Conservation (phyloP, 2,888 invertebrate species). For the Drosophila gaucha region DNA sequence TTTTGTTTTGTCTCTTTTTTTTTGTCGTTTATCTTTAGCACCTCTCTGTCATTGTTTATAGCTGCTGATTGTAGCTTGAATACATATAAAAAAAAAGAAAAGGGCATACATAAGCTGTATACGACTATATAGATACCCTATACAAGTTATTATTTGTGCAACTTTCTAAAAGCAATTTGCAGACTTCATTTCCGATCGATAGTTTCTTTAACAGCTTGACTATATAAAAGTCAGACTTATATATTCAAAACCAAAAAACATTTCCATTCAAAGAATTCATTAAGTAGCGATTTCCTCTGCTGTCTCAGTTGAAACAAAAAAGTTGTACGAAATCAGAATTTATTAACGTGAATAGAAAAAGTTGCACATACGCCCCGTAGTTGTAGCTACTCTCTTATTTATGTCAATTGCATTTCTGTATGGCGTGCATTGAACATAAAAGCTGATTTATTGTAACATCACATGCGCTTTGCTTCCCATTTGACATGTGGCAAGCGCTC, state of each 20-base stretch:
- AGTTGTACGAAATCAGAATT: too few species aligned
- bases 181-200: too few species aligned
- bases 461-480: constrained; percentile 29
- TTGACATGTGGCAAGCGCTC: constrained; percentile 18
- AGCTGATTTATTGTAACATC: constrained; percentile 51
- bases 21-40: constrained; percentile 20
- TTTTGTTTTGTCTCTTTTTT: not conserved
- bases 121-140: not conserved
- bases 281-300: too few species aligned
- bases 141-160: too few species aligned
- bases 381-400: constrained; percentile 9
- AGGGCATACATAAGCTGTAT: not conserved
- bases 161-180: too few species aligned
- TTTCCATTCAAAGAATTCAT: too few species aligned
- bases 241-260: too few species aligned
- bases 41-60: constrained; percentile 11
- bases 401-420: constrained; percentile 25
- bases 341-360: too few species aligned
- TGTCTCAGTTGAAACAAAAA: too few species aligned
- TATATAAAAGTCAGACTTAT: too few species aligned
- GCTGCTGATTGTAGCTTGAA: constrained; percentile 4
- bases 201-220: too few species aligned
- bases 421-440: constrained; percentile 32
- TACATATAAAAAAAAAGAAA: not conserved
- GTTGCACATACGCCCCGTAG: not conserved